Evolutionary conservation across 37 sponge, comb jelly and placozoan species (phyloP).

Genomic region (Cladorhizidae sp.): DNA sequence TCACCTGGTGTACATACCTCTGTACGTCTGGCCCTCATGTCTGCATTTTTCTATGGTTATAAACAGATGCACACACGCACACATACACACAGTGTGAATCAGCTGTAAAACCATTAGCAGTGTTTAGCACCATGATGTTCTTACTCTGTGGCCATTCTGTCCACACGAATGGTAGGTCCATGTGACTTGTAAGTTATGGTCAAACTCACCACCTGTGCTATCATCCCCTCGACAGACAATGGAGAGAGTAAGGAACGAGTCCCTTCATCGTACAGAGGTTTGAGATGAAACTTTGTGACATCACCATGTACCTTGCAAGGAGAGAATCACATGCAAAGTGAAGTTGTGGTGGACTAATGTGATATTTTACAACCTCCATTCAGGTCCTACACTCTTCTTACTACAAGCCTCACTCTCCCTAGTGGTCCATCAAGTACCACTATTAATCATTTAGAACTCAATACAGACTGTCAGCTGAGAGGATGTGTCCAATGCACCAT

Average conservation of each 20-base stretch:
- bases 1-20: no score
- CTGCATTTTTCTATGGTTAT: no score
- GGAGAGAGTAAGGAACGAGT: conserved; percentile 42
- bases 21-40: no score
- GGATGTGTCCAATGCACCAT: no score
- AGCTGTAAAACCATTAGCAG: not conserved
- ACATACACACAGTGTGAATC: no score
- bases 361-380: not conserved
- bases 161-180: conserved; percentile 82
- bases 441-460: no score
- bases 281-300: conserved; percentile 25
- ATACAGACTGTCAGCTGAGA: no score
- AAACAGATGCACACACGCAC: no score
- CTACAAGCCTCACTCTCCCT: no score
- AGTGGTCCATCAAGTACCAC: no score
- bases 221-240: conserved; percentile 20
- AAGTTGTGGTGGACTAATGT: not conserved
- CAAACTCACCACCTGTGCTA: conserved; percentile 39
- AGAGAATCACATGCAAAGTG: not conserved
- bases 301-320: conserved; percentile 13
- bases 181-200: conserved; percentile 58
- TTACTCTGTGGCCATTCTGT: conserved; percentile 57
- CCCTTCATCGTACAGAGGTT: conserved; percentile 40
- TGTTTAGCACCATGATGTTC: not conserved
- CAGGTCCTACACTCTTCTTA: no score